Percentiles rank a stretch among this genome's conserved stretches.
phyloP scores from a whole-genome alignment of 2,797 vertebrate genomes.

The Falco columbarius region DNA sequence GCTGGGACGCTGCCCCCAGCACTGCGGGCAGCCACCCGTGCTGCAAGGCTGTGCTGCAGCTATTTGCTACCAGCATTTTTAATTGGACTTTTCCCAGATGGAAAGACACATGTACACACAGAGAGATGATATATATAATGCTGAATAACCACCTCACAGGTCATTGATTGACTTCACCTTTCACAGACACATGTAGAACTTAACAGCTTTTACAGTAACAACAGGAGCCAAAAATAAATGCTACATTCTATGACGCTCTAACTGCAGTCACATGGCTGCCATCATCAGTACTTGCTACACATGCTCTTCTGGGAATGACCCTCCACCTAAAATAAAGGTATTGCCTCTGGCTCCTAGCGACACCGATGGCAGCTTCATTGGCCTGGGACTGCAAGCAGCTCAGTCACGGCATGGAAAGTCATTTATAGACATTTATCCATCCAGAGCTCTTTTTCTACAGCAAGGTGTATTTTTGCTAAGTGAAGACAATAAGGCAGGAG shows the following conservation, averaged over 20 bases:
- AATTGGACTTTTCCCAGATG: background rate
- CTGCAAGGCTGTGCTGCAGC: background rate
- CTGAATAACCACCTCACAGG: background rate
- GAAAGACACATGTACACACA: background rate
- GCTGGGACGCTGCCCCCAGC: background rate
- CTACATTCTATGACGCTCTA: background rate
- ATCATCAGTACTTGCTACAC: background rate
- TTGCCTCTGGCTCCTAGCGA: fast-evolving
- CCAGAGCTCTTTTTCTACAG: background rate
- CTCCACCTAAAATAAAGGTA: background rate
- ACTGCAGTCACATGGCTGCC: background rate
- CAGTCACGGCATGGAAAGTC: fast-evolving
- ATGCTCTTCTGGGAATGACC: background rate
- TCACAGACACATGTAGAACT: background rate
- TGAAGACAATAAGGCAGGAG: background rate
- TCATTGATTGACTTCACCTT: background rate
- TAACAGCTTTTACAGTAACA: background rate
- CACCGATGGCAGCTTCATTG: background rate
- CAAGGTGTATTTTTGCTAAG: background rate
- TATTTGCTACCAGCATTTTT: background rate
- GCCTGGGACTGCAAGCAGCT: background rate
- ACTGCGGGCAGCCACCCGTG: fast-evolving
- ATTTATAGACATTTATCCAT: background rate
- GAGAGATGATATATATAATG: background rate
- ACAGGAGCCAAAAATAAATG: background rate